These are phyloP conservation scores for Euleptes europaea DNA, from an alignment of 2,113 vertebrate species.

Conservation along the genomic window DNA sequence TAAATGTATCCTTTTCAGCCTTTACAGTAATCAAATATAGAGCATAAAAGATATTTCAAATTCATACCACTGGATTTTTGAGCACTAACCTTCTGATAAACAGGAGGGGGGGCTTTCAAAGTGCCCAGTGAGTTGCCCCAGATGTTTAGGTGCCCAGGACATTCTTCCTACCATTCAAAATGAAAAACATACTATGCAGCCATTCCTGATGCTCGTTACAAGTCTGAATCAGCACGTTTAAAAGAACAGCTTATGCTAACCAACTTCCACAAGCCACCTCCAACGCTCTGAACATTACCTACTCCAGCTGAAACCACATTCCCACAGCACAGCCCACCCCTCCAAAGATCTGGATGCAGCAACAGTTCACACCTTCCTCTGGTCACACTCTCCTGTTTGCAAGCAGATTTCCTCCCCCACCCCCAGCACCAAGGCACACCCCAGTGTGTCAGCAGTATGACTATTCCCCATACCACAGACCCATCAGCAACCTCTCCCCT, in stretches of 20 bases:
- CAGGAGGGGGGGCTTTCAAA: neutral
- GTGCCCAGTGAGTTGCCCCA: neutral
- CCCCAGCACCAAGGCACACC: neutral
- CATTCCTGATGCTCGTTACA: neutral
- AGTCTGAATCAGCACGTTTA: neutral
- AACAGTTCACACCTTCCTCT: conserved; percentile 3
- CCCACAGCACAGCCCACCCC: neutral
- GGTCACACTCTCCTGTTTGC: neutral
- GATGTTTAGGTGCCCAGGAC: neutral
- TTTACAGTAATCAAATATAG: neutral
- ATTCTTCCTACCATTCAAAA: neutral
- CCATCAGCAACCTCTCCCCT: neutral
- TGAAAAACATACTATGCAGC: neutral
- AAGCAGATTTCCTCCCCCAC: neutral
- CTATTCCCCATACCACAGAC: neutral
- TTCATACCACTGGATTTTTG: neutral
- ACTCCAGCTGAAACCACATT: conserved; percentile 1
- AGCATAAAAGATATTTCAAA: neutral
- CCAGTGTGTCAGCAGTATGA: neutral
- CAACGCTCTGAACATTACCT: neutral
- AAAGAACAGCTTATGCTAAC: conserved; percentile 48
- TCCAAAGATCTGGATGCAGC: neutral
- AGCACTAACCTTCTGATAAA: neutral
- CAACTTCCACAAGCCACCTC: conserved; percentile 27
- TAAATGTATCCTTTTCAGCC: neutral